Conservation (phyloP, 2,888 invertebrate species). For the Ptychoptera contaminata region DNA sequence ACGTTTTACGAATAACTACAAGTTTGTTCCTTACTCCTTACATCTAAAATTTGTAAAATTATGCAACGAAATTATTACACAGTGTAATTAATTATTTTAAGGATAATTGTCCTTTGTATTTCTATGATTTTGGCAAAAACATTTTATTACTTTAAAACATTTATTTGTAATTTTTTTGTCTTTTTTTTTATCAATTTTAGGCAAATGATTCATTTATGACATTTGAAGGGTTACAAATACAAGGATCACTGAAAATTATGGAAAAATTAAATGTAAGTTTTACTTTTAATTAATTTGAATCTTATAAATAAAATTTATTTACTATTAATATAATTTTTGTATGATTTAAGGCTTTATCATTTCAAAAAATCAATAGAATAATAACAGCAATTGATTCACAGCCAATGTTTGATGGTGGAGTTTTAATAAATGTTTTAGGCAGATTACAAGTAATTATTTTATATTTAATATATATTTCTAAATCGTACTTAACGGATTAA, state of each 20-base stretch:
- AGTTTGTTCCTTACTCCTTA: too few relatives aligned
- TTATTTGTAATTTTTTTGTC: too few relatives aligned
- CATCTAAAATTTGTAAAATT: too few relatives aligned
- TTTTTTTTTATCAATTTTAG: conserved; percentile 33
- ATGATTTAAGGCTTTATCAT: conserved; percentile 63
- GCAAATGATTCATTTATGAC: conserved; percentile 87
- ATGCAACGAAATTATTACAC: too few relatives aligned
- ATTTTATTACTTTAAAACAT: too few relatives aligned
- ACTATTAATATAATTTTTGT: too few relatives aligned
- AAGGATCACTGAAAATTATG: conserved; percentile 87
- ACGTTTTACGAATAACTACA: too few relatives aligned
- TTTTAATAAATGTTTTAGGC: conserved; percentile 89
- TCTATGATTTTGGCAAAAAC: too few relatives aligned
- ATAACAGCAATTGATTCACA: conserved; percentile 92
- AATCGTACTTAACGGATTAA: too few relatives aligned
- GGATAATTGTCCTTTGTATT: too few relatives aligned
- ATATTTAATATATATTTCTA: too few relatives aligned
- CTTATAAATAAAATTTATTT: conserved; percentile 3
- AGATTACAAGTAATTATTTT: conserved; percentile 68
- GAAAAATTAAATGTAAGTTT: conserved; percentile 79
- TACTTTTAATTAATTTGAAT: not conserved
- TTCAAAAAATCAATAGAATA: conserved; percentile 83
- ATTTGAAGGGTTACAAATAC: conserved; percentile 85
- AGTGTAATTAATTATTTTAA: too few relatives aligned
- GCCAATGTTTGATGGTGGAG: conserved; percentile 96